phyloP scores from a whole-genome alignment of 2,888 invertebrate species.

The Nowickia ferox region DNA sequence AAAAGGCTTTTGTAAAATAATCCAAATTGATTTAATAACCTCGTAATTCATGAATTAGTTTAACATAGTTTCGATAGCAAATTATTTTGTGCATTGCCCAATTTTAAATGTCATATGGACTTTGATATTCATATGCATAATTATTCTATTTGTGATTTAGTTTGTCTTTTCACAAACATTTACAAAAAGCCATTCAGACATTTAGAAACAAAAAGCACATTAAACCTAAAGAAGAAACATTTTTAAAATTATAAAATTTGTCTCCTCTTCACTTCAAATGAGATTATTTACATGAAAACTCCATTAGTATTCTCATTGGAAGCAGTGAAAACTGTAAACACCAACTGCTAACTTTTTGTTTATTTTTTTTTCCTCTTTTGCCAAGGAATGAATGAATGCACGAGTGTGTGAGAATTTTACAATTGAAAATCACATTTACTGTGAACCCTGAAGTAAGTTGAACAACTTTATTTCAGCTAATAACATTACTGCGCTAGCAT shows the following conservation, averaged over 20 bases:
- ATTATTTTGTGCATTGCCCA: neutral
- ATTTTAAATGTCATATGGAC: neutral
- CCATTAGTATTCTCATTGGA: slow-evolving; percentile 73
- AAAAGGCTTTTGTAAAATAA: no score
- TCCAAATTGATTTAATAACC: no score
- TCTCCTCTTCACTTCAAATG: slow-evolving; percentile 65
- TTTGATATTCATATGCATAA: neutral
- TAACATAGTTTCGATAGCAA: no score
- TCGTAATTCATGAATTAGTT: no score
- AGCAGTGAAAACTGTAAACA: slow-evolving; percentile 26
- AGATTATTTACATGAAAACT: slow-evolving; percentile 75
- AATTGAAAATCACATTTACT: slow-evolving; percentile 6
- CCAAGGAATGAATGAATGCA: neutral
- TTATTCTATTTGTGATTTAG: neutral
- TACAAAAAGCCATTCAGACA: neutral
- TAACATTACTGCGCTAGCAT: neutral
- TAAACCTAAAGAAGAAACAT: slow-evolving; percentile 18
- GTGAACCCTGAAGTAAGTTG: slow-evolving; percentile 12
- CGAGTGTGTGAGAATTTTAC: neutral
- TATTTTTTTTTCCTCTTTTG: neutral
- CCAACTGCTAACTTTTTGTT: slow-evolving; percentile 21
- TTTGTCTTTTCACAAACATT: neutral
- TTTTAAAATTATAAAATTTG: slow-evolving; percentile 58
- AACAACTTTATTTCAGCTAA: slow-evolving; percentile 5
- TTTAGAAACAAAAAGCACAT: neutral